Percentiles rank a stretch among this genome's conserved stretches.
Evolutionary conservation across 2,113 vertebrate genomes (phyloP).

Genomic region (Lipophrys pholis): DNA sequence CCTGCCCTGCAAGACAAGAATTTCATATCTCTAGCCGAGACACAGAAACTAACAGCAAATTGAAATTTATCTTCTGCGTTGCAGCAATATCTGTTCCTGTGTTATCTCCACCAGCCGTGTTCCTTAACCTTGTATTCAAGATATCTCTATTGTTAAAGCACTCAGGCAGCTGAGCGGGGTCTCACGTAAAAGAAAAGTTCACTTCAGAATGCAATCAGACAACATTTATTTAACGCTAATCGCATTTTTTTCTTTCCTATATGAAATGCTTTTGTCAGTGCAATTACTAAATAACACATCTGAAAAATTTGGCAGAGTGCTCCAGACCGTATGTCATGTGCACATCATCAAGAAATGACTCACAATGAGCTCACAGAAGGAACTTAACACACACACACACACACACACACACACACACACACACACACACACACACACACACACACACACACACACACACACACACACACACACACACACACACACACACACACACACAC

Average conservation of each 20-base stretch:
- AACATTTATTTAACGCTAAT: slow-evolving; percentile 38
- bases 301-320: slow-evolving; percentile 19
- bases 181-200: slow-evolving; percentile 40
- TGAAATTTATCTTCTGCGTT: slow-evolving; percentile 78
- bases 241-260: slow-evolving; percentile 50
- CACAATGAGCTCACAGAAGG: slow-evolving; percentile 51
- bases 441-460: slow-evolving; percentile 32
- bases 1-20: slow-evolving; percentile 74
- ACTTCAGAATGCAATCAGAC: slow-evolving; percentile 42
- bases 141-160: slow-evolving; percentile 52
- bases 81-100: slow-evolving; percentile 75
- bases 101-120: slow-evolving; percentile 70
- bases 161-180: slow-evolving; percentile 44
- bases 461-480: slow-evolving; percentile 14
- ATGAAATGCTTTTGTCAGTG: slow-evolving; percentile 38
- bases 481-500: slow-evolving; percentile 38
- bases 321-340: slow-evolving; percentile 34
- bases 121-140: slow-evolving; percentile 76
- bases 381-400: slow-evolving; percentile 38
- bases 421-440: slow-evolving; percentile 24
- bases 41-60: slow-evolving; percentile 81
- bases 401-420: slow-evolving; percentile 24
- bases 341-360: slow-evolving; percentile 63
- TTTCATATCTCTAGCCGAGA: slow-evolving; percentile 77
- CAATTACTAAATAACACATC: slow-evolving; percentile 7